Conservation (phyloP, 2,113 vertebrate genomes). For the Larimichthys polyactis region DNA sequence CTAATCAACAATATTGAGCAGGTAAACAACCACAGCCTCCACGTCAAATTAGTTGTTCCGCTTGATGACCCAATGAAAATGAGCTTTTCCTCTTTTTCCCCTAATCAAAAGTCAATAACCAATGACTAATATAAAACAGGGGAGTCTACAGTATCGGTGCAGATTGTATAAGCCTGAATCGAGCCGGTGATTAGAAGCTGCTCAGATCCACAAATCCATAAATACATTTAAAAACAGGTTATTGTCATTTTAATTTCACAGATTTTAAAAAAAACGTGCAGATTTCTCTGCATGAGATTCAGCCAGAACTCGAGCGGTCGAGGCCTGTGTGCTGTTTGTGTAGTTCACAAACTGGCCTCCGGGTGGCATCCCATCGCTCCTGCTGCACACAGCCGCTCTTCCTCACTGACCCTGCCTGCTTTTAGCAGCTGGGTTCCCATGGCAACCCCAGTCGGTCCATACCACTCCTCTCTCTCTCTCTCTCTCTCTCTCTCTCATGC, state of each 20-base stretch:
- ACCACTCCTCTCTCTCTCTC: slow-evolving; percentile 69
- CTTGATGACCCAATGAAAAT: slow-evolving; percentile 60
- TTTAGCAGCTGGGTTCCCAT: slow-evolving; percentile 84
- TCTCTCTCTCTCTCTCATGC: slow-evolving; percentile 50
- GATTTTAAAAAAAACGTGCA: neutral
- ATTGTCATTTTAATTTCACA: neutral
- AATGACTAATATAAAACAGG: slow-evolving; percentile 48
- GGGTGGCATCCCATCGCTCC: slow-evolving; percentile 73
- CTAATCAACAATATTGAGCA: slow-evolving; percentile 61
- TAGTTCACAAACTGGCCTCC: slow-evolving; percentile 59
- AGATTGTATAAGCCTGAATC: slow-evolving; percentile 48
- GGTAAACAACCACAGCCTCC: slow-evolving; percentile 50
- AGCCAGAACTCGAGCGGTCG: neutral
- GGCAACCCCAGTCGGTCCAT: slow-evolving; percentile 80
- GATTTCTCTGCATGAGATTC: neutral
- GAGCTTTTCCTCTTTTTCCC: slow-evolving; percentile 60
- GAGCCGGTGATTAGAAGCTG: slow-evolving; percentile 14
- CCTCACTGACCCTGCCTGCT: slow-evolving; percentile 79
- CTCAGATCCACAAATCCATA: neutral
- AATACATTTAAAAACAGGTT: neutral
- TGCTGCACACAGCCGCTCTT: slow-evolving; percentile 63
- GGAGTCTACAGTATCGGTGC: slow-evolving; percentile 24
- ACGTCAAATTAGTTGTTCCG: slow-evolving; percentile 59
- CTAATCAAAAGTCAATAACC: slow-evolving; percentile 70
- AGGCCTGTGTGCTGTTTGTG: slow-evolving; percentile 65